phyloP scores from a whole-genome alignment of 2,113 vertebrate genomes.

The Tamias sibiricus region DNA sequence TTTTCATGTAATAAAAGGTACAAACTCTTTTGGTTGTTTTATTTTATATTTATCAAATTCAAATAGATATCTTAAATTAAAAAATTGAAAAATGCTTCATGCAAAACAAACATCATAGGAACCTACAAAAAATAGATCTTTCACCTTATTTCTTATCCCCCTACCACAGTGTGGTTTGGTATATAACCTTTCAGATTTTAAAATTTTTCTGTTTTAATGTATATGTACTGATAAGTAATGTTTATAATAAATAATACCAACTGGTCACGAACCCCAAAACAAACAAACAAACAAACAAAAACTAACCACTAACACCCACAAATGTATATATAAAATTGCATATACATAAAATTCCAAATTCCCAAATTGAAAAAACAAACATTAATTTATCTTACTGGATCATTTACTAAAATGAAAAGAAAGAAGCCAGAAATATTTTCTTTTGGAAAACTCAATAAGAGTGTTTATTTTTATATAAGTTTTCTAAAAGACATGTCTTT shows the following conservation, averaged over 20 bases:
- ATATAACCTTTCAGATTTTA: background rate
- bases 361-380: background rate
- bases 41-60: background rate
- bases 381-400: background rate
- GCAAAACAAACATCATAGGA: background rate
- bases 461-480: background rate
- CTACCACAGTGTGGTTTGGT: background rate
- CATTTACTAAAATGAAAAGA: background rate
- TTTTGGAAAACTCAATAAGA: background rate
- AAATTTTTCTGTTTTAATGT: background rate
- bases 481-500: background rate
- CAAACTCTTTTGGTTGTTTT: background rate
- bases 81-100: background rate
- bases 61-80: background rate
- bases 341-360: too few species aligned
- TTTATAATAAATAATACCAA: background rate
- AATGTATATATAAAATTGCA: background rate
- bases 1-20: too few species aligned
- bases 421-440: background rate
- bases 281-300: too few species aligned
- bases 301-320: background rate
- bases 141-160: background rate
- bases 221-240: background rate
- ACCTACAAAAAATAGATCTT: background rate
- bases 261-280: background rate